Base-by-base conservation (phyloP, 1,140 invertebrate genomes). In the Leptestheria dahalacensis region DNA sequence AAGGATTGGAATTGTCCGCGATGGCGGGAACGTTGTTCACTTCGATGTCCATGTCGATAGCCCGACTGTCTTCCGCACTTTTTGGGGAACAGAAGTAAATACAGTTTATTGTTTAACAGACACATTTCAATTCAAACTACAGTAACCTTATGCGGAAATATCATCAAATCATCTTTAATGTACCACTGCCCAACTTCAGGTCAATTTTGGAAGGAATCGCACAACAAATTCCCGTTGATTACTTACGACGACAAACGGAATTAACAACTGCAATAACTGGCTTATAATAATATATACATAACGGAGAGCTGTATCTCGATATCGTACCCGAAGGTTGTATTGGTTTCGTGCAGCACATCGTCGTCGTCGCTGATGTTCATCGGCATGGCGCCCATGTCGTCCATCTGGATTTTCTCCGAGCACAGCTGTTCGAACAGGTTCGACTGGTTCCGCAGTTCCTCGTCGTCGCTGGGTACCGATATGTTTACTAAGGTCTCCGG, bases 401-500 rank as follows among this genome's bases (percentile, higher is more conserved):
- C 33, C 53, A 33, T 55, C 15, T 55, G 53, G 26, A 55, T 55
- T 18, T 28, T 26, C 33, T 55, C 53, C 12, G 26, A 29, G 26
- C 53, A 55, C 21, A 55, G 26, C 26, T 55, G 53, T 28, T 55
- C 53, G 26, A 55, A 55, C 26, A 33, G 33, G 24, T 18, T 25
- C 53, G 53, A 55, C 21, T 55, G 53, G 3, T 29, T 26, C 11
- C 10, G 26, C n/a, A 55, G 53, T 20, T 55, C 53, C 3, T 55
- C 53, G 26, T 33, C 53, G 2, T 55, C 53, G 15, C 33, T n/a
- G 25, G 53, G 53, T 3, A 55, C 11, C 0, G 53, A 26, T 11
- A 55, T 55, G 33, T 55, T 55, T 20, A n/a, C 53, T 28, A 55
- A 18, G 10, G 3, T 55, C 28, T 55, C 53, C 21, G 53, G 53